Evolutionary conservation across 2,888 invertebrate genomes (phyloP), one percentile per base, ranked within the genome.

Genomic region (Macrophya annulata): DNA sequence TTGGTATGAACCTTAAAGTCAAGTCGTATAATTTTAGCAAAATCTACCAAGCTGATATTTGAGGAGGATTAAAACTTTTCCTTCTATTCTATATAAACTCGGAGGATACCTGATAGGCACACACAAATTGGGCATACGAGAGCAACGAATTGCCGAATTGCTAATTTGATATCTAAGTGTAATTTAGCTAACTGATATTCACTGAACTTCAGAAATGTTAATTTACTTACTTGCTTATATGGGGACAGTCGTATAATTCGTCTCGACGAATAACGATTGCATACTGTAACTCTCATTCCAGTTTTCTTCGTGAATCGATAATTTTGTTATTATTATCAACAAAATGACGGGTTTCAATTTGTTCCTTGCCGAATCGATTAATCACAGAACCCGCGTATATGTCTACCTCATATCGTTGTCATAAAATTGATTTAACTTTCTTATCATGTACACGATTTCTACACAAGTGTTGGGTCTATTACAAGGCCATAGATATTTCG

Each of bases 61-160:
- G 62, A 37, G 37, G 37, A 51, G 43, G 31, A 81, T 81, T 81
- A 81, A 81, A 81, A 81, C 81, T 81, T 81, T 81, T 62, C 37
- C 81, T 40, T 43, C 62, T 81, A 43, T 81, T 59, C 81, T 31
- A 55, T 31, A 55, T 55, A 15, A 17, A 62, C 10, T 10, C 40
- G 40, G 40, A 15, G 17, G 21, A 40, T 62, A 81, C 40, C 59
- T 15, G 37, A 62, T 59, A 43, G 43, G 62, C 62, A 21, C 25
- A 62, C n/a, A 43, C 40, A 62, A 43, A 62, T 43, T 21, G 43
- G 21, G 31, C 25, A 43, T 15, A 62, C 62, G 55, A 81, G 62
- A 62, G 21, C 43, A 12, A 40, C 15, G 43, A 62, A 62, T 43
- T 62, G 59, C 62, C 40, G 81, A 81, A 81, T 81, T 21, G 51